Evolutionary conservation across 1,140 invertebrate genomes (phyloP).

Genomic region (Habropoda laboriosa): DNA sequence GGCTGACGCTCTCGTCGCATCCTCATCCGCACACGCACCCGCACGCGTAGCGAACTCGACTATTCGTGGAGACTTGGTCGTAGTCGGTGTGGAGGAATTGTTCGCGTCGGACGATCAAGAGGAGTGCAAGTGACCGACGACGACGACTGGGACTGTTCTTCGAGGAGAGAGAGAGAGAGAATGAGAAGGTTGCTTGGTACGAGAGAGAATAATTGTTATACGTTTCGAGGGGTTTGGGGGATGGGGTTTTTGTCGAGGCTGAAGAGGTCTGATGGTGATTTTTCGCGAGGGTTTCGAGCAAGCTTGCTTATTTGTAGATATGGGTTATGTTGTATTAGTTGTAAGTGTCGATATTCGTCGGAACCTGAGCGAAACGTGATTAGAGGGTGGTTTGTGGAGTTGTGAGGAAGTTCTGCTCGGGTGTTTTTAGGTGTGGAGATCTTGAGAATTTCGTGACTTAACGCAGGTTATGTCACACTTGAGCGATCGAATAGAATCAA

Average conservation of each 20-base stretch:
- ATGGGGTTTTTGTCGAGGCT: no score
- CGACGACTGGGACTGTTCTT: no score
- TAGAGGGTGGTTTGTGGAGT: no score
- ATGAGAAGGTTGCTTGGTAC: not conserved
- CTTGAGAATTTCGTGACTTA: no score
- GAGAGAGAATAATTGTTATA: not conserved
- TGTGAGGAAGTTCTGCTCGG: no score
- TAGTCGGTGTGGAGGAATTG: conserved; percentile 34
- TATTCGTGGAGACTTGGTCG: conserved; percentile 21
- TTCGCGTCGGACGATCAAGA: conserved; percentile 8
- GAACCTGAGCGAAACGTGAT: not conserved
- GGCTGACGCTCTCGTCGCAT: conserved; percentile 69
- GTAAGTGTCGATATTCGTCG: not conserved
- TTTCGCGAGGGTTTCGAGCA: not conserved
- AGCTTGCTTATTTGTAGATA: conserved; percentile 21
- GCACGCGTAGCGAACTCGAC: conserved; percentile 77
- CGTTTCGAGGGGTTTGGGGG: no score
- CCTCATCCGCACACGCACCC: conserved; percentile 76
- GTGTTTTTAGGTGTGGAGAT: no score
- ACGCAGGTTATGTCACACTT: no score
- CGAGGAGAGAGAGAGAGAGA: not conserved
- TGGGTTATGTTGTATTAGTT: not conserved
- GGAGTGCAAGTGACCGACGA: not conserved
- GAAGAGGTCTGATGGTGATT: not conserved
- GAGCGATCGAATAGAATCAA: no score